These are phyloP conservation scores for Argynnis bischoffii DNA, from an alignment of 2,888 invertebrate species.

Conservation along the genomic window DNA sequence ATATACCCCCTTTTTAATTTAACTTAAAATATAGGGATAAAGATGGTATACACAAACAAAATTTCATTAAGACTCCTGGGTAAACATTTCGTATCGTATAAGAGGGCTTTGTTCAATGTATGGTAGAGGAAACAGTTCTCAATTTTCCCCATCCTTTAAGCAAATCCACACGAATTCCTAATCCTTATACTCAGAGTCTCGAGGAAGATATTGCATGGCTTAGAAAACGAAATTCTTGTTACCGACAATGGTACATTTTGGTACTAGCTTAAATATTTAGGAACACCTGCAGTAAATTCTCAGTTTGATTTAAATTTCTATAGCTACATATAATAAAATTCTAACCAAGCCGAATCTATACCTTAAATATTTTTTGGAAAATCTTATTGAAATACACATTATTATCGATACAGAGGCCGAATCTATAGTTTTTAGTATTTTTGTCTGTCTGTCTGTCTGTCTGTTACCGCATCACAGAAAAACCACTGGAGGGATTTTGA, in stretches of 20 bases:
- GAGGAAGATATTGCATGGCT: conserved; percentile 45
- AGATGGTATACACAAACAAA: conserved; percentile 42
- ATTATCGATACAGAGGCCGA: too few species aligned
- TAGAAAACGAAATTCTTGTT: conserved; percentile 24
- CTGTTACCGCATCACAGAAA: too few species aligned
- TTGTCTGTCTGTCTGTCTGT: too few species aligned
- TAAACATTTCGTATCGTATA: conserved; percentile 57
- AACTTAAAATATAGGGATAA: conserved; percentile 21
- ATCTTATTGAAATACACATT: too few species aligned
- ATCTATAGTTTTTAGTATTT: too few species aligned
- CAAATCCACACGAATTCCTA: conserved; percentile 74
- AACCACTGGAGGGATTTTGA: too few species aligned
- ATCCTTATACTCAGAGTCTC: conserved; percentile 69
- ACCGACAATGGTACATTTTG: not conserved
- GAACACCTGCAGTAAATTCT: too few species aligned
- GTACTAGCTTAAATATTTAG: too few species aligned
- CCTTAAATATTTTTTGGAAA: too few species aligned
- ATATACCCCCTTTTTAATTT: conserved; percentile 18
- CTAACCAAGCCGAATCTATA: too few species aligned
- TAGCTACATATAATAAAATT: too few species aligned
- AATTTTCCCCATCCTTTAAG: conserved; percentile 71
- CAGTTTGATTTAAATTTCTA: too few species aligned
- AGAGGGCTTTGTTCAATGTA: conserved; percentile 61
- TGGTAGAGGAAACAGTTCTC: conserved; percentile 71
- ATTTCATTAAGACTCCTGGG: conserved; percentile 51